Percentiles rank a stretch among this genome's conserved stretches.
phyloP scores from a whole-genome alignment of 2,888 invertebrate genomes.

The Stenichneumon culpator region DNA sequence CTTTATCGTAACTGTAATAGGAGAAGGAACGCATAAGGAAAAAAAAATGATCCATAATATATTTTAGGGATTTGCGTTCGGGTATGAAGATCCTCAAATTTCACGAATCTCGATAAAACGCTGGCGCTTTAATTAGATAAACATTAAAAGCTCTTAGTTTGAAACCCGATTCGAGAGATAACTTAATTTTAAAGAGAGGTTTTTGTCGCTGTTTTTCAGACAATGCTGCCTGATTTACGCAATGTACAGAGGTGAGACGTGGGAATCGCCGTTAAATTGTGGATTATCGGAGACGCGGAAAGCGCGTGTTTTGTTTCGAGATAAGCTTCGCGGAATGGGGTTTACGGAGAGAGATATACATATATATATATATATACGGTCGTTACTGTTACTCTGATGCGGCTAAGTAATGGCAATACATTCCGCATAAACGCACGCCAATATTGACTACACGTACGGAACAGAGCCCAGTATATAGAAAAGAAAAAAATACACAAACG shows the following conservation, averaged over 20 bases:
- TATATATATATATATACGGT: conserved; percentile 40
- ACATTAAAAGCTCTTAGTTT: conserved; percentile 4
- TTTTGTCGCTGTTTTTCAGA: conserved; percentile 73
- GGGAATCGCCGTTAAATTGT: conserved; percentile 61
- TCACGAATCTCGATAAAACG: conserved; percentile 64
- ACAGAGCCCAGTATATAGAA: conserved; percentile 56
- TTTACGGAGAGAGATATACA: conserved; percentile 48
- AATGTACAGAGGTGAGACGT: conserved; percentile 71
- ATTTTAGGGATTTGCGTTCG: conserved; percentile 38
- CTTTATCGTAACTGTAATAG: conserved; percentile 20
- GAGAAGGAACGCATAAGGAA: background rate
- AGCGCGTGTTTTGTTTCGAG: conserved; percentile 65
- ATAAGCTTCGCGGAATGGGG: conserved; percentile 60
- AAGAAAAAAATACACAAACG: conserved; percentile 46
- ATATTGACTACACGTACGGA: conserved; percentile 58
- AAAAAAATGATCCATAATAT: background rate
- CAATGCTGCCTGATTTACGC: conserved; percentile 72
- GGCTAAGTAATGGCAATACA: conserved; percentile 62
- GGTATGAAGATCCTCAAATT: conserved; percentile 67
- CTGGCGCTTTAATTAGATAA: conserved; percentile 53
- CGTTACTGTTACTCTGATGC: conserved; percentile 52
- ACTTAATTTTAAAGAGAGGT: conserved; percentile 61
- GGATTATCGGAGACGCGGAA: conserved; percentile 62
- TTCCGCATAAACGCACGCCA: conserved; percentile 66
- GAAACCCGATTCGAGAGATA: conserved; percentile 1